Conservation (phyloP, 2,113 vertebrate species). For the Antennarius striatus region DNA sequence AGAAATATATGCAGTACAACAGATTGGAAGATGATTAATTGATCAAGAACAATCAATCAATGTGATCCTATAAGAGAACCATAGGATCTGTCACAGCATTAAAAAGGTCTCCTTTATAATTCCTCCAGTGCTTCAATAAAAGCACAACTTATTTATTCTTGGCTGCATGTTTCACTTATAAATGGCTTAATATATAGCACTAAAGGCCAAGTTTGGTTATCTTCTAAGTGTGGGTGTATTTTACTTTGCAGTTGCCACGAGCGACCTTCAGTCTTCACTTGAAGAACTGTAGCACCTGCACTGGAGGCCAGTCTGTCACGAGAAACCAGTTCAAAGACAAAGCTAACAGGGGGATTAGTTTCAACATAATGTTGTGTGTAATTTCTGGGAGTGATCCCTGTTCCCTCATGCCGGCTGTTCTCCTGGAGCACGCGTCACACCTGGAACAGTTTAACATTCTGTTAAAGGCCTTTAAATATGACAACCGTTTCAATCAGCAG, state of each 20-base stretch:
- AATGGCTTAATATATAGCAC: neutral
- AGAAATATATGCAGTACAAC: too few species aligned
- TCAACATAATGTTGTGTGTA: constrained; percentile 50
- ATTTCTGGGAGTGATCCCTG: constrained; percentile 49
- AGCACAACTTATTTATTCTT: too few species aligned
- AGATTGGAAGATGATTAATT: too few species aligned
- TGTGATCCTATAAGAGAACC: too few species aligned
- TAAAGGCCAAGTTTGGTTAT: neutral
- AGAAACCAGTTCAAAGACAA: constrained; percentile 67
- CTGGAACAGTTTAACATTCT: constrained; percentile 24
- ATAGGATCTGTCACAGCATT: too few species aligned
- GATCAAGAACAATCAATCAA: too few species aligned
- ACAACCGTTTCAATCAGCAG: neutral
- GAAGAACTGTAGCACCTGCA: constrained; percentile 33
- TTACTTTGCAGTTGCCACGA: constrained; percentile 47
- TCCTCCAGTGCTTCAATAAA: too few species aligned
- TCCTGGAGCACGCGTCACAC: constrained; percentile 35
- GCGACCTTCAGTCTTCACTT: constrained; percentile 41
- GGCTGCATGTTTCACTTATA: neutral
- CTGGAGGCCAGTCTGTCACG: constrained; percentile 51
- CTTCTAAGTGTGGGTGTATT: constrained; percentile 30
- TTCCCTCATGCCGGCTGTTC: constrained; percentile 16
- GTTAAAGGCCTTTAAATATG: constrained; percentile 21
- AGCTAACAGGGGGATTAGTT: constrained; percentile 45
- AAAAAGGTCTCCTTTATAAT: too few species aligned